Evolutionary conservation across 2,888 invertebrate genomes (phyloP).

Genomic region (Pemphredon lugubris): DNA sequence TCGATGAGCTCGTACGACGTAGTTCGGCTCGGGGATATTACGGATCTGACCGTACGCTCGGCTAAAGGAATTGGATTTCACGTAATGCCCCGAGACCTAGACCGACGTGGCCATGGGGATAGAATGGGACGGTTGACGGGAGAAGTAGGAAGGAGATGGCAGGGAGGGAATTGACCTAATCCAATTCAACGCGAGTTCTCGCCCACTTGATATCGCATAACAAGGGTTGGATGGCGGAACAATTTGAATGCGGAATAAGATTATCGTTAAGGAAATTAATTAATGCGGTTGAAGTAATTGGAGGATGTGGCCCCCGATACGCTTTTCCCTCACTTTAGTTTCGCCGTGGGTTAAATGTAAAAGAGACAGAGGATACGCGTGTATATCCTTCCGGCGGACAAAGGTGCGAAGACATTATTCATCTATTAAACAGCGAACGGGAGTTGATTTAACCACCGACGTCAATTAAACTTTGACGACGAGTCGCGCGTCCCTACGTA

Average conservation of each 20-base stretch:
- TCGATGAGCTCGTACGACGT: slow-evolving; percentile 43
- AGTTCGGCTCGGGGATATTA: slow-evolving; percentile 57
- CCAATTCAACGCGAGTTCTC: slow-evolving; percentile 70
- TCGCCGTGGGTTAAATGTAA: neutral
- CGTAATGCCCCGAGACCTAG: slow-evolving; percentile 56
- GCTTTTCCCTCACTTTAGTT: neutral
- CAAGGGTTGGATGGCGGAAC: slow-evolving; percentile 65
- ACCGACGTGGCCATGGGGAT: slow-evolving; percentile 27
- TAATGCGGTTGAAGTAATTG: slow-evolving; percentile 62
- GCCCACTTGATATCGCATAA: slow-evolving; percentile 68
- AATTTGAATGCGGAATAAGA: slow-evolving; percentile 68
- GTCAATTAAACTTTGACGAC: too few species aligned
- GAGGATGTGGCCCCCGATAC: slow-evolving; percentile 16
- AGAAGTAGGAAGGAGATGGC: slow-evolving; percentile 43
- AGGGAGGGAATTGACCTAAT: slow-evolving; percentile 65
- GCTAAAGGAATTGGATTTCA: slow-evolving; percentile 68
- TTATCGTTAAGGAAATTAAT: slow-evolving; percentile 66
- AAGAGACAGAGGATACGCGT: too few species aligned
- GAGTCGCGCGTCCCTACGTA: too few species aligned
- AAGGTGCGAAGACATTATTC: too few species aligned
- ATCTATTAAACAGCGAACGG: too few species aligned
- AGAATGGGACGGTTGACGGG: slow-evolving; percentile 44
- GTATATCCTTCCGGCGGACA: too few species aligned
- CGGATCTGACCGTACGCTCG: slow-evolving; percentile 48
- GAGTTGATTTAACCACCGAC: too few species aligned